Evolutionary conservation across 1,140 invertebrate genomes (phyloP).

Genomic region (Drosophila malerkotliana): DNA sequence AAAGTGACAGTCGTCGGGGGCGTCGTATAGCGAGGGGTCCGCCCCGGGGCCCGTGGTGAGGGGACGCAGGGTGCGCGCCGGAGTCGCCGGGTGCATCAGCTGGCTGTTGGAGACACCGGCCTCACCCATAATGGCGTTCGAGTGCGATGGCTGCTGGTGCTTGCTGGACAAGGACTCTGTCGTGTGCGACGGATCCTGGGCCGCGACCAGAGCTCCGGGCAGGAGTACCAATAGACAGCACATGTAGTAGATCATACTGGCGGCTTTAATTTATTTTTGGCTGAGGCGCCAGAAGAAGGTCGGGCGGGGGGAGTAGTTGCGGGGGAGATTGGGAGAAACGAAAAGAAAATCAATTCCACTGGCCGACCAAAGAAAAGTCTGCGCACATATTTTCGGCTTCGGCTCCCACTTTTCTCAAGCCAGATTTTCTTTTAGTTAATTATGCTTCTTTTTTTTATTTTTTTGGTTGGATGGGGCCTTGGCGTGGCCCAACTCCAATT

Average conservation of each 20-base stretch:
- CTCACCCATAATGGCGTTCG: slow-evolving; percentile 80
- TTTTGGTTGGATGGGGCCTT: neutral
- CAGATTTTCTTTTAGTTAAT: slow-evolving; percentile 50
- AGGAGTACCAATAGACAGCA: slow-evolving; percentile 22
- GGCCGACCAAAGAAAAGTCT: slow-evolving; percentile 49
- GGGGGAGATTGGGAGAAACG: slow-evolving; percentile 37
- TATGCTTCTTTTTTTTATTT: slow-evolving; percentile 12
- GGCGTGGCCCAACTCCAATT: neutral
- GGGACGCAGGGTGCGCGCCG: slow-evolving; percentile 56
- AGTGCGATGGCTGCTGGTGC: slow-evolving; percentile 65
- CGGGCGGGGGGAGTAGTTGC: slow-evolving; percentile 1
- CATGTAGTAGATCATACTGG: slow-evolving; percentile 31
- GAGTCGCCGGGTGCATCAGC: slow-evolving; percentile 59
- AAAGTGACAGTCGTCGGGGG: slow-evolving; percentile 90
- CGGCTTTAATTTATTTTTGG: slow-evolving; percentile 2
- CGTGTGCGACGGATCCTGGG: slow-evolving; percentile 40
- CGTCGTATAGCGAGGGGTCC: slow-evolving; percentile 86
- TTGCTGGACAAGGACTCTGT: slow-evolving; percentile 39
- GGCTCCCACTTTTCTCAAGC: slow-evolving; percentile 37
- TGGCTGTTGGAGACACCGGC: slow-evolving; percentile 74
- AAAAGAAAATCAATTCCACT: slow-evolving; percentile 73
- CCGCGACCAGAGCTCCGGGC: slow-evolving; percentile 2
- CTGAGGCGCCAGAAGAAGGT: slow-evolving; percentile 8
- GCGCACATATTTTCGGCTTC: slow-evolving; percentile 69
- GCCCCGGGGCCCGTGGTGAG: slow-evolving; percentile 36